Percentiles rank a stretch among this genome's conserved stretches.
phyloP scores from a whole-genome alignment of 2,113 vertebrate genomes.

The Panurus biarmicus region DNA sequence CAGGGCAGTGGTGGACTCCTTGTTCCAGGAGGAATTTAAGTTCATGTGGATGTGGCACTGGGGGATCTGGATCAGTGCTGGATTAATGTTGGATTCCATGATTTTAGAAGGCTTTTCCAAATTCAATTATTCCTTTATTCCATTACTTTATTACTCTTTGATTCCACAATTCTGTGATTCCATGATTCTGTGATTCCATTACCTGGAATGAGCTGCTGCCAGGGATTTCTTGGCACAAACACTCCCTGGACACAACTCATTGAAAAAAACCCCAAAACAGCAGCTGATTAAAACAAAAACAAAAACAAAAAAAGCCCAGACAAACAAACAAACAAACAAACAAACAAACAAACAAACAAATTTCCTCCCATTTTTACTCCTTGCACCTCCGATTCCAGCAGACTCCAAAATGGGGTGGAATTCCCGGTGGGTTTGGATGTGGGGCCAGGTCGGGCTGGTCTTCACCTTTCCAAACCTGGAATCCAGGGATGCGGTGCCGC shows the following conservation, averaged over 20 bases:
- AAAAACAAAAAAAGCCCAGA: too few species aligned
- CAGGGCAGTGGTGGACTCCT: too few species aligned
- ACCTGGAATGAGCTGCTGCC: background rate
- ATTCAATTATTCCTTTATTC: background rate
- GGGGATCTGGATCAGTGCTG: background rate
- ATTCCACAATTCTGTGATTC: rapidly evolving
- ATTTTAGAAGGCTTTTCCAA: background rate
- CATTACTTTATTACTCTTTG: too few species aligned
- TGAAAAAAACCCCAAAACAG: rapidly evolving
- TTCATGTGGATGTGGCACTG: background rate
- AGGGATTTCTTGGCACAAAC: background rate
- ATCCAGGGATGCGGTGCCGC: background rate
- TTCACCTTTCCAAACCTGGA: too few species aligned
- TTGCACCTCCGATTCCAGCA: rapidly evolving
- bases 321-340: background rate
- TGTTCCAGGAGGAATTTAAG: background rate
- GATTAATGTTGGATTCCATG: rapidly evolving
- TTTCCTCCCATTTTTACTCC: background rate
- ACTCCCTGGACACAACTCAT: background rate
- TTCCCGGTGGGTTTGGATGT: background rate
- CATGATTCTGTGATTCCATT: background rate
- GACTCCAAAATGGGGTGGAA: rapidly evolving
- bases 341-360: too few species aligned
- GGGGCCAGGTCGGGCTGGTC: background rate
- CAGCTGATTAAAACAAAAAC: too few species aligned